Evolutionary conservation across 2,113 vertebrate genomes (phyloP), one percentile per base, ranked within the genome.

Genomic region (Elanus axillaris): DNA sequence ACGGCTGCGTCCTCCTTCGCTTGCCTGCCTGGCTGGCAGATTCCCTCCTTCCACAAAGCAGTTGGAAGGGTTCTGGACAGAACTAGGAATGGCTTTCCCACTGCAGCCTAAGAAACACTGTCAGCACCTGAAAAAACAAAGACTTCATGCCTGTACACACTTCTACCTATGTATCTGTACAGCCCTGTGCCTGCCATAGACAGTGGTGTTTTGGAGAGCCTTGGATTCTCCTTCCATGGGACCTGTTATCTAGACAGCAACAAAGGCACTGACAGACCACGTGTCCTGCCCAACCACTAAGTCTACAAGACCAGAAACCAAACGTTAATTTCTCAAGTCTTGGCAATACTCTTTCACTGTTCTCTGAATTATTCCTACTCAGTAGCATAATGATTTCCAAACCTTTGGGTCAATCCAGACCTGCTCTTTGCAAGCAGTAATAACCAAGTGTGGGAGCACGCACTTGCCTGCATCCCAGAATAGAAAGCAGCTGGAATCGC

Each of bases 81-180:
- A 73, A 50, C 29, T 74, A 47, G 60, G 63, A 74, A 36, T 42
- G 15, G 45, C 25, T 79, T 58, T 66, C n/a, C 25, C 50, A 40
- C 27, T 58, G 22, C 43, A 79, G 36, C 27, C 34, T 60, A 80
- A 31, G 34, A 60, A 94, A 68, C 10, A 79, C 31, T 2, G 1
- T 11, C 72, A 95, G 60, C 32, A 68, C 15, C 38, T 1, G 1
- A 62, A 71, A 66, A 29, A n/a, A 59, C 16, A 2, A 31, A 1
- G 3, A 56, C 40, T 32, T 32, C 40, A 29, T 1, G 16, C 1
- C 13, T 45, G 48, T 9, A 31, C 19, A 52, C 40, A 22, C 13
- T 18, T 47, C 40, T 16, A 5, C 5, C 2, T 9, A 2, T 2
- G 9, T 4, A n/a, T 6, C n/a, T 16, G 38, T 18, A 38, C 50